Conservation (phyloP, 2,888 invertebrate species). For the Julus scandinavius region DNA sequence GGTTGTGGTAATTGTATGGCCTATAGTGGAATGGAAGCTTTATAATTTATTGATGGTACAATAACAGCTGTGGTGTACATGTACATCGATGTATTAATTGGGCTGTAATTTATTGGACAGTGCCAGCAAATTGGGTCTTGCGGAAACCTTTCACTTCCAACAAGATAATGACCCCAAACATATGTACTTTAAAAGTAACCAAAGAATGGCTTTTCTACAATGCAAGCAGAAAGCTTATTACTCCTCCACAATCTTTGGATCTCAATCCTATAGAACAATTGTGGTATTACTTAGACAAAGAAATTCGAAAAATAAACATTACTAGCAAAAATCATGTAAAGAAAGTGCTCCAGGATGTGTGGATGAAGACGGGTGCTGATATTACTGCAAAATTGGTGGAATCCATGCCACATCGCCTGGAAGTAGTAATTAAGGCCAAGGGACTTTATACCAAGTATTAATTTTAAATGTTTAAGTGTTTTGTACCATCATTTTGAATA, state of each 20-base stretch:
- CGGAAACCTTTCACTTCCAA: neutral
- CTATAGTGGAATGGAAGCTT: no score
- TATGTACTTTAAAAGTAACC: neutral
- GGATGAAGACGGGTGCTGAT: neutral
- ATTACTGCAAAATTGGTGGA: neutral
- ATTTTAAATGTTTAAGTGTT: neutral
- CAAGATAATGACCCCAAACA: no score
- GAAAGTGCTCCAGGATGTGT: neutral
- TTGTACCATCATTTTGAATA: neutral
- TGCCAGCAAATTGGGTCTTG: neutral
- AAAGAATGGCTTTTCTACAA: neutral
- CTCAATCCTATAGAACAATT: slow-evolving; percentile 54
- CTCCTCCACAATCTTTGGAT: slow-evolving; percentile 16
- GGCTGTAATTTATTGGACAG: no score
- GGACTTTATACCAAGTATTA: slow-evolving; percentile 21
- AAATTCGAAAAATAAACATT: slow-evolving; percentile 17
- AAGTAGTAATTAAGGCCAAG: slow-evolving; percentile 11
- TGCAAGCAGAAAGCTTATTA: neutral
- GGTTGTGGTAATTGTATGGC: no score
- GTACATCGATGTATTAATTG: no score
- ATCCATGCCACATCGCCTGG: slow-evolving; percentile 4
- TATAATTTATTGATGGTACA: no score
- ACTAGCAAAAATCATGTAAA: neutral
- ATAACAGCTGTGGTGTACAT: no score
- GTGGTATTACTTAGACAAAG: slow-evolving; percentile 15